Conservation (phyloP, 2,797 vertebrate genomes). For the Crocodylus rhombifer region DNA sequence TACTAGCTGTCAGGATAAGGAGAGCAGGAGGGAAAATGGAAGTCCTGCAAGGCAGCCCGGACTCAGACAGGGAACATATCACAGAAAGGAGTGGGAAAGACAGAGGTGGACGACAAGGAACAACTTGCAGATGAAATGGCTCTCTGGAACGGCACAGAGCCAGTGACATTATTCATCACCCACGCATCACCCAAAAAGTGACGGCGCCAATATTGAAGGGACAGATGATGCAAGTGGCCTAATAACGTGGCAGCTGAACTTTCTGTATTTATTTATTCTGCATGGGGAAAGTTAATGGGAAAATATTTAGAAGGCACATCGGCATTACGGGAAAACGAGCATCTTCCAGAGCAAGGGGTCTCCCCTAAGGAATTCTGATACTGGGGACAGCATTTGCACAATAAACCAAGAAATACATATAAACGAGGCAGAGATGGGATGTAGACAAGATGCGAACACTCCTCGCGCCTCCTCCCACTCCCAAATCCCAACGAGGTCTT, state of each 20-base stretch:
- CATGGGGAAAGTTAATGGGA: slow-evolving; percentile 1
- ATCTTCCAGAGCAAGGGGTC: not conserved
- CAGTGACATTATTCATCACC: slow-evolving; percentile 29
- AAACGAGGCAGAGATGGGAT: fast-evolving
- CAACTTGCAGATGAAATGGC: slow-evolving; percentile 38
- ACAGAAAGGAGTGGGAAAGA: not conserved
- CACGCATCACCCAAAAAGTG: slow-evolving; percentile 38
- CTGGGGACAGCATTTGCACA: not conserved
- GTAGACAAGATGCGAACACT: not conserved
- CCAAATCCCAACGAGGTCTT: not conserved
- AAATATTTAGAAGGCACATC: not conserved
- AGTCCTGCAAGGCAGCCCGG: not conserved
- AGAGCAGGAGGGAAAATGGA: not conserved
- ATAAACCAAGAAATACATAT: slow-evolving; percentile 7
- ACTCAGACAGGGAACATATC: not conserved
- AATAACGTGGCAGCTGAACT: slow-evolving; percentile 3
- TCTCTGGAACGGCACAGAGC: not conserved
- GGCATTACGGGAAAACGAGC: not conserved
- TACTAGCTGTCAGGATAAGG: not conserved
- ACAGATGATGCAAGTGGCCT: not conserved
- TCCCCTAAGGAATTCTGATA: not conserved
- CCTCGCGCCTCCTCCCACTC: not conserved
- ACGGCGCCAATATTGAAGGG: slow-evolving; percentile 26
- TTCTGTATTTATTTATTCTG: not conserved
- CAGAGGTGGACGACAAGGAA: slow-evolving; percentile 32